phyloP scores from a whole-genome alignment of 2,888 invertebrate genomes.

The Callyntrura guangdongensis region DNA sequence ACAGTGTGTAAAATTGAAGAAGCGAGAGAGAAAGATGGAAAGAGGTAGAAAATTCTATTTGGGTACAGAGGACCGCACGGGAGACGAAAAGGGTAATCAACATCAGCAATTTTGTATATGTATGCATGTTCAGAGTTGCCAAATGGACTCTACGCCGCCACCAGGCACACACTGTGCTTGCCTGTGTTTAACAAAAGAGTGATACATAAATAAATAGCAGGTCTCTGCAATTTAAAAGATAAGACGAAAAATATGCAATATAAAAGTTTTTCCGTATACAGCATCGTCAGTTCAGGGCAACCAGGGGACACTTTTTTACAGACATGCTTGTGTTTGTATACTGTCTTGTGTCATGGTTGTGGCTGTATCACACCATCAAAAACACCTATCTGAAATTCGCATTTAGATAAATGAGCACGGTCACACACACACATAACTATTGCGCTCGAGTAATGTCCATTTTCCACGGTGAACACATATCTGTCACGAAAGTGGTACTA shows the following conservation, averaged over 20 bases:
- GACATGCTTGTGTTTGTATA: not conserved
- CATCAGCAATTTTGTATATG: not conserved
- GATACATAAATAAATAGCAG: too few relatives aligned
- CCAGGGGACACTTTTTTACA: too few relatives aligned
- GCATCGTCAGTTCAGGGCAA: too few relatives aligned
- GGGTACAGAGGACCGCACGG: not conserved
- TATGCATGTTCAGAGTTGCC: not conserved
- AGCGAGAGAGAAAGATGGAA: not conserved
- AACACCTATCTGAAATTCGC: conserved; percentile 36
- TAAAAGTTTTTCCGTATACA: too few relatives aligned
- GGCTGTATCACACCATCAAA: conserved; percentile 31
- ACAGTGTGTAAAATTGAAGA: not conserved
- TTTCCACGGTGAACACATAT: not conserved
- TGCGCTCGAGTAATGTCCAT: not conserved
- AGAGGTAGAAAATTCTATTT: not conserved
- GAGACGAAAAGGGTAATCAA: not conserved
- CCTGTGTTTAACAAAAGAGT: not conserved
- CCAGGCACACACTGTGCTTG: not conserved
- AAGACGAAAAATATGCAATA: too few relatives aligned
- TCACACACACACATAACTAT: not conserved
- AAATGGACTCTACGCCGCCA: not conserved
- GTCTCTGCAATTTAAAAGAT: too few relatives aligned
- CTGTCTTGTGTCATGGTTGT: not conserved
- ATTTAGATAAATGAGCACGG: conserved; percentile 45
- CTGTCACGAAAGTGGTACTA: not conserved